Base-by-base conservation (phyloP, 2,888 invertebrate genomes). In the Patella pellucida region DNA sequence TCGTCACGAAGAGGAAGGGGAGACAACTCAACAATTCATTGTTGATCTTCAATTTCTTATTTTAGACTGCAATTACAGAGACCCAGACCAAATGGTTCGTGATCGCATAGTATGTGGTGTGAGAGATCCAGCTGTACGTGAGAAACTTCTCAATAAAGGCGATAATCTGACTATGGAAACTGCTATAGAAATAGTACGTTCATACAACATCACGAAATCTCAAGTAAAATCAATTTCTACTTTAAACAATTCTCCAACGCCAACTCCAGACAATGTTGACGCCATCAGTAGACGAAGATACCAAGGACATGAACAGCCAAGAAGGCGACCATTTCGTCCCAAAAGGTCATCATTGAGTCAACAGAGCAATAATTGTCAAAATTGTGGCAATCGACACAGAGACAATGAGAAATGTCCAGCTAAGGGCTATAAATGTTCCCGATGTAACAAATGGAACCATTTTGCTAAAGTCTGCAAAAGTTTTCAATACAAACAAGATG, bases 51-150 rank as follows among this genome's bases (percentile, higher is more conserved):
- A 27, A 27, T 27, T 27, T 1, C n/a, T 72, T 12, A 71, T 74
- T 1, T 68, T 68, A 52, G 74, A 76, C 62, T 76, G 76, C 62
- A 50, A 68, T 11, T 73, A 71, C 52, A 69, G 52, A 15, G 69
- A 52, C 3, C 23, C 54, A 52, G 72, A 74, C 50, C 54, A 71
- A 41, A 50, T 56, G 16, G 71, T 71, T 12, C 71, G 78, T 9
- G 79, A 76, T 62, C 76, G 78, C 23, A 78, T 76, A 52, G 78
- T 79, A 7, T 81, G 79, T 72, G 77, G 78, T 27, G 51, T 78
- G 14, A 31, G 31, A n/a, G 73, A 71, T 52, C 41, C 51, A 23
- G 73, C 68, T 69, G 68, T 80, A n/a, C n/a, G n/a, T n/a, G n/a
- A n/a, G n/a, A n/a, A n/a, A n/a, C n/a, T n/a, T n/a, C n/a, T n/a